These are phyloP conservation scores for Squalus acanthias DNA, from an alignment of 2,797 vertebrate species.

Conservation along the genomic window DNA sequence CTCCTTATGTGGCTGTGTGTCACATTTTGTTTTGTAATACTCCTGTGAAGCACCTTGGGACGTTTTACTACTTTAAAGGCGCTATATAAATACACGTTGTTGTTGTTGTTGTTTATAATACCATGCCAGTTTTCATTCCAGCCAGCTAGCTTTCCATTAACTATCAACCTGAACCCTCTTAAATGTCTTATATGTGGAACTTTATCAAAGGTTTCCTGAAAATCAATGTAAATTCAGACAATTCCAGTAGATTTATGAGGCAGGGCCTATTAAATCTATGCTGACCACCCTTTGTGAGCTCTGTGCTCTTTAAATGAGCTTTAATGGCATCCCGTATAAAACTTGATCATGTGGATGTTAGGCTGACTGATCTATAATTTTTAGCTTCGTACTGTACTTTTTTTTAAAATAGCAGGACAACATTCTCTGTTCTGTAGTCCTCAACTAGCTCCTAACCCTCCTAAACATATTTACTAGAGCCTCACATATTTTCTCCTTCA, in stretches of 20 bases:
- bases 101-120: no score
- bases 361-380: not conserved
- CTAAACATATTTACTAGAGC: not conserved
- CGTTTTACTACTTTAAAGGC: no score
- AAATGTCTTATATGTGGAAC: not conserved
- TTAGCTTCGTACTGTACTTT: not conserved
- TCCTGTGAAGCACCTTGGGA: no score
- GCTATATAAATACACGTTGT: no score
- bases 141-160: not conserved
- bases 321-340: not conserved
- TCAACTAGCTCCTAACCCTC: not conserved
- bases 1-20: no score
- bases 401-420: not conserved
- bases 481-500: not conserved
- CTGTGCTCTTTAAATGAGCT: not conserved
- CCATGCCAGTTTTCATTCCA: not conserved
- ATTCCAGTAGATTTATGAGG: not conserved
- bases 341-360: not conserved
- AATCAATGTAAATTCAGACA: not conserved
- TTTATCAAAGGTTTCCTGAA: not conserved
- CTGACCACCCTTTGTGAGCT: not conserved
- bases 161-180: not conserved
- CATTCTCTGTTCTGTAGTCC: not conserved
- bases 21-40: no score
- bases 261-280: not conserved